Evolutionary conservation across 2,113 vertebrate genomes (phyloP).

Genomic region (Neomonachus schauinslandi): DNA sequence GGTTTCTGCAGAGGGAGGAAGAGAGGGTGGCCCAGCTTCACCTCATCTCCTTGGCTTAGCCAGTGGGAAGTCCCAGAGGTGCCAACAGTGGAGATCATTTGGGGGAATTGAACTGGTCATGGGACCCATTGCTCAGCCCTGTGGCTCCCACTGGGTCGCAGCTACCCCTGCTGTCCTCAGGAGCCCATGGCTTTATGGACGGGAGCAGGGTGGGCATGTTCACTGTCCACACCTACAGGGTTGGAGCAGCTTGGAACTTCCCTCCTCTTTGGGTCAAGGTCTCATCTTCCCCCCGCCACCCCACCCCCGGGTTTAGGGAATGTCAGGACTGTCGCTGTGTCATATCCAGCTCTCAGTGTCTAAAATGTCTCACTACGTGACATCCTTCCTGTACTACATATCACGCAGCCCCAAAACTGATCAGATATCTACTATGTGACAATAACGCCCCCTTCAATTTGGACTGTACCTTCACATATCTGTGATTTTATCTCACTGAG

Average conservation of each 20-base stretch:
- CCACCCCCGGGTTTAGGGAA: not conserved
- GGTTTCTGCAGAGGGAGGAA: not conserved
- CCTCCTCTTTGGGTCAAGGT: not conserved
- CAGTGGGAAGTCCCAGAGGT: not conserved
- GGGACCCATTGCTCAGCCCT: not conserved
- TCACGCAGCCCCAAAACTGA: not conserved
- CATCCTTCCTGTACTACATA: not conserved
- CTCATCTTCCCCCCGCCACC: not conserved
- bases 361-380: not conserved
- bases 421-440: not conserved
- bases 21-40: too few species aligned
- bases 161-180: not conserved
- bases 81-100: not conserved
- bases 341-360: not conserved
- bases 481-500: not conserved
- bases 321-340: not conserved
- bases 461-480: too few species aligned
- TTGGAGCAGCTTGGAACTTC: not conserved
- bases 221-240: not conserved
- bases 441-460: not conserved
- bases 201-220: too few species aligned
- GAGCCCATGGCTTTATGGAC: not conserved
- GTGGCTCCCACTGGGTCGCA: not conserved
- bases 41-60: not conserved
- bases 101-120: not conserved